Evolutionary conservation across 2,113 vertebrate genomes (phyloP), one percentile per base, ranked within the genome.

Genomic region (Tamias sibiricus): DNA sequence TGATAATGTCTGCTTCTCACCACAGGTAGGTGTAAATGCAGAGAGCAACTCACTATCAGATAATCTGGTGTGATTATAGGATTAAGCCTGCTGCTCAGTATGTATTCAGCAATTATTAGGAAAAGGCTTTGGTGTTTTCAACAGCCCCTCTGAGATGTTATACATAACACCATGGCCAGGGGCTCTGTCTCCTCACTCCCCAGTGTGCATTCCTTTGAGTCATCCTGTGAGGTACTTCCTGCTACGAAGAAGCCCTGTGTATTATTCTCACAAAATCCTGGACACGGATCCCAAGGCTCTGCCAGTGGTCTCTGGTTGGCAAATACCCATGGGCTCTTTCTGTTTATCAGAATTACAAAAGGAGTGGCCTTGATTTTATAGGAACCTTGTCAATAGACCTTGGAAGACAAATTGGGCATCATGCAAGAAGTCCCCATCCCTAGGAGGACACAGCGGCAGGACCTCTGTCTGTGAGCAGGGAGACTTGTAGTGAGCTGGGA

Each of bases 11-110:
- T 42, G 32, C 88, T 71, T 81, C 74, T 80, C 40, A 0, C 62
- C 37, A 8, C 62, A 69, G 95, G 66, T 52, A 76, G 89, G 69
- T 72, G 74, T 12, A 52, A 47, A 49, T 72, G 28, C 30, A 42
- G 84, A 77, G 87, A 91, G 79, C 79, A 75, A 79, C 44, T 88
- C 35, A 28, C 30, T 10, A 22, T 82, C 62, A 44, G 72, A 49
- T 77, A 79, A 49, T 71, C 68, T 90, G 84, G n/a, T 71, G 37
- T 24, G 69, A 74, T 77, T 79, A 26, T 44, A 66, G 94, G 64
- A 92, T 95, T 96, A 93, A 17, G 69, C 13, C 49, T 52, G 26
- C 44, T 91, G 37, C 91, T 95, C 91, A 35, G 85, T 85, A 52
- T 40, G 17, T 17, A 47, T 19, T 94, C 44, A n/a, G 71, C 62